Base-by-base conservation (phyloP, 2,797 vertebrate genomes). In the Bucorvus abyssinicus region DNA sequence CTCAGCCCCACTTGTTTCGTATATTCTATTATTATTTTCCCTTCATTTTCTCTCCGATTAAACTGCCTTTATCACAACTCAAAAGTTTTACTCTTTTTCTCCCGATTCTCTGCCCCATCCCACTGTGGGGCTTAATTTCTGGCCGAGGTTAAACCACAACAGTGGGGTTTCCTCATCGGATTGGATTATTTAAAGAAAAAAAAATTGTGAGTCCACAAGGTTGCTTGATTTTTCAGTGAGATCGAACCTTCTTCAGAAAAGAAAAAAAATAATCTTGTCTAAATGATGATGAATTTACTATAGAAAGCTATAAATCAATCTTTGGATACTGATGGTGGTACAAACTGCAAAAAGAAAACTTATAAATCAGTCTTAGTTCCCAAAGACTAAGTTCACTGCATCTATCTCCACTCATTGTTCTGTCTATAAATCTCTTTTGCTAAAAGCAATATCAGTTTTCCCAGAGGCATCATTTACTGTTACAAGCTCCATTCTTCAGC, bases 401-500 rank as follows among this genome's bases (percentile, higher is more conserved):
- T 97, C 89, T 79, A 95, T 97, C 97, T 96, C 89, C 91, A 59
- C 86, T 97, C 92, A 90, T 95, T 95, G 95, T 49, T 92, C 93
- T 93, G 86, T 80, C 88, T 36, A 92, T 97, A 97, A 97, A 97
- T 97, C 96, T 97, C 87, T 77, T 90, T 80, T 55, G 61, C 88
- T 95, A 94, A 95, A 60, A 97, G 84, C 82, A 95, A 34, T 73
- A 70, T 77, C 91, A 79, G 77, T 65, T 89, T 92, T 92, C 91
- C 91, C 95, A 92, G 85, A 96, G 71, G 91, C 93, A 95, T 80
- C 79, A 94, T 91, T 96, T 73, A 44, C 50, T 69, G 24, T 95
- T 93, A 87, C 70, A 49, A 86, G 81, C 50, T 82, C 93, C 87
- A 50, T 87, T 90, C 68, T 89, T 94, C 79, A 76, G 20, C 63